Base-by-base conservation (phyloP, 2,888 invertebrate genomes). In the Andrena haemorrhoa region DNA sequence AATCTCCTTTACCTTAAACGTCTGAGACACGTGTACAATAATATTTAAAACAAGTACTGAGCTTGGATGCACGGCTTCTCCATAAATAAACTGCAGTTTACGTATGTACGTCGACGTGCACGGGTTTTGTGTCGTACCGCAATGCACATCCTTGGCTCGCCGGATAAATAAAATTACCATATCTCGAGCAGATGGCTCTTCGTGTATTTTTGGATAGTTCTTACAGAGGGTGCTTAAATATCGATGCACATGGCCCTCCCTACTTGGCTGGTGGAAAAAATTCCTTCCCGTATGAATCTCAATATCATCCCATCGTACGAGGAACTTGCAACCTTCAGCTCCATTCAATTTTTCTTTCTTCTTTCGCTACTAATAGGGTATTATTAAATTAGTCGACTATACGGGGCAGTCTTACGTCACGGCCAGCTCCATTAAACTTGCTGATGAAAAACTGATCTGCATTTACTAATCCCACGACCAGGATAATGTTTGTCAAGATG, bases 161-260 rank as follows among this genome's bases (percentile, higher is more conserved):
- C 83, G 79, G 79, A 86, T 86, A 86, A 91, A 90, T 91, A 86
- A 88, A 88, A 89, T 89, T 73, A 82, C 63, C 41, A 63, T 86
- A 84, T 80, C 84, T 84, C 73, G 69, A 81, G 63, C 89, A 85
- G 84, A 87, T 84, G 79, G 81, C 82, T 68, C 85, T 74, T 73
- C 75, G 83, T 51, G 74, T 88, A 88, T 88, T 89, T 88, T 89
- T 89, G 84, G 74, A 53, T 47, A 63, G 71, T 86, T 84, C 83
- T 88, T 85, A 23, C 68, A 3, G 75, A 69, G 69, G 70, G 51
- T 68, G 68, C 90, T 90, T 83, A 81, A 84, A 86, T 83, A 76
- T 82, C 75, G 82, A 79, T 70, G 83, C 89, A 90, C 89, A 88
- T 89, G 89, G 89, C 89, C 70, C 83, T 75, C 33, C 66, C 75